These are phyloP conservation scores for Hyles euphorbiae DNA, from an alignment of 1,140 invertebrate species.

Conservation along the genomic window DNA sequence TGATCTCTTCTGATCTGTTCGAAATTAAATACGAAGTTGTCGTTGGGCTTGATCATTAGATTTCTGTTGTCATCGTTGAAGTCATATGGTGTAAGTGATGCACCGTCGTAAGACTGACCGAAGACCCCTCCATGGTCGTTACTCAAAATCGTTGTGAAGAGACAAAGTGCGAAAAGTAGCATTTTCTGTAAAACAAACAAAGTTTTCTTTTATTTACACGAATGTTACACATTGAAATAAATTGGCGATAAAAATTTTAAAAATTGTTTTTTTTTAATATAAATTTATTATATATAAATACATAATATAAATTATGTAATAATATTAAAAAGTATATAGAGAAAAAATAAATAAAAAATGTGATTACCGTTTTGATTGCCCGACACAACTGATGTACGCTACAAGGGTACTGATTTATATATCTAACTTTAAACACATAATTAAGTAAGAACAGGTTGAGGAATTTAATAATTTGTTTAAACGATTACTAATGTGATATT, in stretches of 20 bases:
- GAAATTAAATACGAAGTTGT: conserved; percentile 32
- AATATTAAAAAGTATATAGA: not conserved
- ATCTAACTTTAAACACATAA: too few species aligned
- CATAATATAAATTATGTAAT: too few species aligned
- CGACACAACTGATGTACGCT: too few species aligned
- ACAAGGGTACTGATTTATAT: too few species aligned
- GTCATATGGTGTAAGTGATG: conserved; percentile 9
- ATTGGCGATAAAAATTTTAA: too few species aligned
- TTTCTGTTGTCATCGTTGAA: conserved; percentile 22
- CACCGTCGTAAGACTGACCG: not conserved
- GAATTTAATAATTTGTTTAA: not conserved
- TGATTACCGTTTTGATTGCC: too few species aligned
- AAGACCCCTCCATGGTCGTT: not conserved
- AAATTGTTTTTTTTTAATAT: too few species aligned
- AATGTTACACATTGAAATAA: too few species aligned
- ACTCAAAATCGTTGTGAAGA: conserved; percentile 1
- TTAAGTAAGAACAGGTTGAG: not conserved
- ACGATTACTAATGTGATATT: not conserved
- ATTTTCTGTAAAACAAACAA: conserved; percentile 20
- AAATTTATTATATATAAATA: too few species aligned
- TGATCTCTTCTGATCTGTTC: conserved; percentile 29
- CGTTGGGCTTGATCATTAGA: conserved; percentile 21
- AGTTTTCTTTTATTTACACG: too few species aligned
- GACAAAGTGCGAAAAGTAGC: conserved; percentile 7
- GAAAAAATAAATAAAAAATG: not conserved